Conservation (phyloP, 2,797 vertebrate genomes). For the Phaenicophaeus curvirostris region DNA sequence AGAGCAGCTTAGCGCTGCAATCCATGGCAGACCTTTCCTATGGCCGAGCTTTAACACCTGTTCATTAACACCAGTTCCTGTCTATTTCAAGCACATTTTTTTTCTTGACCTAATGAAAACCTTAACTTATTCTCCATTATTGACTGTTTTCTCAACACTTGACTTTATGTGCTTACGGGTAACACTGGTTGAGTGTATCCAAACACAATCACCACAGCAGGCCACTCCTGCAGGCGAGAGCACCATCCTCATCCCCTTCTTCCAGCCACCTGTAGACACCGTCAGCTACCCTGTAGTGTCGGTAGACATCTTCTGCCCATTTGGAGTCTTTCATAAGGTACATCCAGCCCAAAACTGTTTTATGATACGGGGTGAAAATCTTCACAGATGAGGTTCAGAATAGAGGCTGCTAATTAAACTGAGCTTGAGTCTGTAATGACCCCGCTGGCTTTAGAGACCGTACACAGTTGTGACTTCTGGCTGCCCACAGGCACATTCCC, state of each 20-base stretch:
- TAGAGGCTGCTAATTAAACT: background rate
- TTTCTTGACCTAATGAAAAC: background rate
- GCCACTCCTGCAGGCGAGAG: background rate
- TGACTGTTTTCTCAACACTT: background rate
- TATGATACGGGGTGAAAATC: background rate
- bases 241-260: background rate
- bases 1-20: rapidly evolving
- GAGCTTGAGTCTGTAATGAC: background rate
- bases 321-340: no score
- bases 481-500: no score
- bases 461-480: no score
- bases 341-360: no score
- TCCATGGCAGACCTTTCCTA: background rate
- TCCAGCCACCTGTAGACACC: background rate
- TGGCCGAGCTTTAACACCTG: no score
- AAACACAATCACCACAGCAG: background rate
- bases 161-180: background rate
- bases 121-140: background rate
- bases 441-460: background rate
- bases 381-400: background rate
- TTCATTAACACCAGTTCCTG: background rate
- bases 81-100: background rate
- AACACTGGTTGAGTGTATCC: background rate
- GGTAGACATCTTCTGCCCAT: background rate
- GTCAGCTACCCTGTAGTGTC: background rate